A percentile compares a stretch with the other conserved stretches of the same genome.
Conservation (phyloP, 2,113 vertebrate species). For the Tragelaphus scriptus region DNA sequence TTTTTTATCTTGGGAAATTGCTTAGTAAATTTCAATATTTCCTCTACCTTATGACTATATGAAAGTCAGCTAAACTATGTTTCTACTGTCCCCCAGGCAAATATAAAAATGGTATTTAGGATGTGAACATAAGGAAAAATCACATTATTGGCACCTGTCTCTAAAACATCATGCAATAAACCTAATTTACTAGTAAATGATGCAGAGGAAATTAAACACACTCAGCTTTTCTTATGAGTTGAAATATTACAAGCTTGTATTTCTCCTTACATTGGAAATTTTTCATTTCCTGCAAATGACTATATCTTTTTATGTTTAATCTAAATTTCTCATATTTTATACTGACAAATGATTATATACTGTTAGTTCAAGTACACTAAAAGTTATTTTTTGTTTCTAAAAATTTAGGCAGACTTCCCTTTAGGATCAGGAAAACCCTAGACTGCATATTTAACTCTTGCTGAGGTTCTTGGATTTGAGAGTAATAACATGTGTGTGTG, state of each 20-base stretch:
- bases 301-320: not conserved
- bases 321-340: conserved; percentile 4
- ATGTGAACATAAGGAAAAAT: conserved; percentile 8
- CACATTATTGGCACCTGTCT: not conserved
- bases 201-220: not conserved
- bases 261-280: conserved; percentile 14
- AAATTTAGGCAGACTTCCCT: not conserved
- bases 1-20: not conserved
- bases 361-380: not conserved
- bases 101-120: not conserved
- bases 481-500: not conserved
- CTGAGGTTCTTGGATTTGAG: not conserved
- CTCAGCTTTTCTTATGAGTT: conserved; percentile 10
- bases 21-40: not conserved
- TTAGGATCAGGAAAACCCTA: not conserved
- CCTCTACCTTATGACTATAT: not conserved
- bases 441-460: not conserved
- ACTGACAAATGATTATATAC: not conserved
- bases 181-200: conserved; percentile 24
- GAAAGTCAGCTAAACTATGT: not conserved
- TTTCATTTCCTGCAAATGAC: conserved; percentile 18
- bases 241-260: conserved; percentile 10
- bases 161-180: not conserved
- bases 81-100: not conserved
- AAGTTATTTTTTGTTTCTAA: not conserved